Conservation (phyloP, 2,113 vertebrate genomes). For the Raphicerus campestris region DNA sequence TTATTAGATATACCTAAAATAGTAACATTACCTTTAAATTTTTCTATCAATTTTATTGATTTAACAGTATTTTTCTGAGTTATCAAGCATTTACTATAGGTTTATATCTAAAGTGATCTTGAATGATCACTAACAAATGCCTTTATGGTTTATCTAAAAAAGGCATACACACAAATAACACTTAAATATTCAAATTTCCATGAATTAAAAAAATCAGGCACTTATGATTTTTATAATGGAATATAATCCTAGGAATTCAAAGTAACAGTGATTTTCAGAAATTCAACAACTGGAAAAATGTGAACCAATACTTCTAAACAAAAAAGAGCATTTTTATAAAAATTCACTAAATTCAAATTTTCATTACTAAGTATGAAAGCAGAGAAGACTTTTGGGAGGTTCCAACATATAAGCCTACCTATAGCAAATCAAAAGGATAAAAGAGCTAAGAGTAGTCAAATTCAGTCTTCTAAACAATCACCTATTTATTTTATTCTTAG, state of each 20-base stretch:
- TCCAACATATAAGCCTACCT: not conserved
- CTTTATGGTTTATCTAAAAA: not conserved
- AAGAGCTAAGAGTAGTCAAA: not conserved
- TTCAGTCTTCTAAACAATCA: conserved; percentile 10
- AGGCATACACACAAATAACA: not conserved
- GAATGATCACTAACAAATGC: not conserved
- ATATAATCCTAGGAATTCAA: not conserved
- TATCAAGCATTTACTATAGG: conserved; percentile 4
- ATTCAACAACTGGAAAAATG: not conserved
- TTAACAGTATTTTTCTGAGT: conserved; percentile 6
- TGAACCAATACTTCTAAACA: not conserved
- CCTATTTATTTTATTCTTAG: not conserved
- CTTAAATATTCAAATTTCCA: not conserved
- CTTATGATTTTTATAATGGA: not conserved
- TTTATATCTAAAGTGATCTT: not conserved
- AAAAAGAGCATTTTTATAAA: not conserved
- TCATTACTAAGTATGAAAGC: conserved; percentile 37
- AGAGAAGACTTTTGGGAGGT: not conserved
- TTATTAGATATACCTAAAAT: not conserved
- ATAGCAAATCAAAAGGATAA: not conserved
- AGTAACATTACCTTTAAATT: not conserved
- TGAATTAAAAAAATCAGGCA: conserved; percentile 31
- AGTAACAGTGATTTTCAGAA: not conserved
- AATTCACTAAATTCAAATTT: conserved; percentile 31
- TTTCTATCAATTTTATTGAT: conserved; percentile 2